Evolutionary conservation across 2,888 invertebrate species (phyloP).

Genomic region (Trichogramma evanescens): DNA sequence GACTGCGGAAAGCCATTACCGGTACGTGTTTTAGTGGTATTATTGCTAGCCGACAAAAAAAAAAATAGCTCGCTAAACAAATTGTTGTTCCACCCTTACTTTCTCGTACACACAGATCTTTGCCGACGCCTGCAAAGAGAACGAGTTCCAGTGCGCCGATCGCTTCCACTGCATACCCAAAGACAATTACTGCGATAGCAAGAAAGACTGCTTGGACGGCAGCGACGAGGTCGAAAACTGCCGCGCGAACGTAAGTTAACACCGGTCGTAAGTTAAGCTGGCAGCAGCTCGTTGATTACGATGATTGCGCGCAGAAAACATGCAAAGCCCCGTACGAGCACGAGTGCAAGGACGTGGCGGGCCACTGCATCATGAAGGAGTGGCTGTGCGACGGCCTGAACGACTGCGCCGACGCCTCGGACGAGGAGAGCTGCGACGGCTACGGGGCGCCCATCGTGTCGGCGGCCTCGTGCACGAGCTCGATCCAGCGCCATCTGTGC

Average conservation of each 20-base stretch:
- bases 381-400: slow-evolving; percentile 52
- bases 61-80: too few relatives aligned
- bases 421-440: slow-evolving; percentile 48
- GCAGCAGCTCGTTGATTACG: background rate
- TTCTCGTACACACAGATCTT: background rate
- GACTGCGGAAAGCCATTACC: slow-evolving; percentile 28
- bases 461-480: too few relatives aligned
- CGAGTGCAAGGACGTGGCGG: slow-evolving; percentile 11
- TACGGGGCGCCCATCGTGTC: too few relatives aligned
- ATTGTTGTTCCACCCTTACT: too few relatives aligned
- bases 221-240: slow-evolving; percentile 46
- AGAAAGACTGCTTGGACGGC: slow-evolving; percentile 43
- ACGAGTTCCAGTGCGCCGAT: slow-evolving; percentile 35
- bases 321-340: background rate
- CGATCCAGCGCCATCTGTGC: too few relatives aligned
- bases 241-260: slow-evolving; percentile 30
- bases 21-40: too few relatives aligned
- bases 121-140: slow-evolving; percentile 21
- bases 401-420: slow-evolving; percentile 59
- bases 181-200: slow-evolving; percentile 43
- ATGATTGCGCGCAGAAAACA: slow-evolving; percentile 37
- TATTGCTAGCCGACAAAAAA: too few relatives aligned
- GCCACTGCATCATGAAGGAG: slow-evolving; percentile 51
- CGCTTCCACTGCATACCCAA: slow-evolving; percentile 38
- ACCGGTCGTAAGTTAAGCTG: too few relatives aligned